phyloP scores from a whole-genome alignment of 2,113 vertebrate species.

The Neolamprologus kungweensis region DNA sequence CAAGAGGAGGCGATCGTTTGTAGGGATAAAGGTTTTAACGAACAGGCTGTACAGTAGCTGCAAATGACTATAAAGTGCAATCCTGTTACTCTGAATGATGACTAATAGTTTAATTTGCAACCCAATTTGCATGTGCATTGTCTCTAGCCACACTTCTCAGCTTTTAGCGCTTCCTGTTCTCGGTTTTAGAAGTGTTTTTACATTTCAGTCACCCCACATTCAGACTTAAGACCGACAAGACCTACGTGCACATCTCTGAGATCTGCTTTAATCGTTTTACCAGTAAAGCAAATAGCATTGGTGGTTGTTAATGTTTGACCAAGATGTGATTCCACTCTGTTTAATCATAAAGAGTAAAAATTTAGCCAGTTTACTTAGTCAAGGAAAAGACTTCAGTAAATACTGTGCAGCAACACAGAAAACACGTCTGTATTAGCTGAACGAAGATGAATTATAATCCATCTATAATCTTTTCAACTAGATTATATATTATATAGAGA shows the following conservation, averaged over 20 bases:
- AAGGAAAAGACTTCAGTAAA: background rate
- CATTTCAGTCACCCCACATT: background rate
- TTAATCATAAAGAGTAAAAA: background rate
- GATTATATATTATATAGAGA: background rate
- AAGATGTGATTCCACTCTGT: background rate
- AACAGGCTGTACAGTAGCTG: background rate
- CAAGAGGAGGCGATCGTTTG: background rate
- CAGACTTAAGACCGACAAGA: background rate
- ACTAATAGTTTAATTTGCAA: background rate
- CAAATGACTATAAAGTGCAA: background rate
- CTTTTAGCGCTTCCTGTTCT: background rate
- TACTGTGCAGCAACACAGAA: background rate
- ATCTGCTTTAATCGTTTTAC: background rate
- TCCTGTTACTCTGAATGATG: fast-evolving
- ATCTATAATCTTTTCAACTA: background rate
- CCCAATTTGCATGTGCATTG: background rate
- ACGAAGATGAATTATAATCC: background rate
- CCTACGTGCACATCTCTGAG: background rate
- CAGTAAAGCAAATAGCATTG: background rate
- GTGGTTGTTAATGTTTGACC: background rate
- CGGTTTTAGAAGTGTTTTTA: background rate
- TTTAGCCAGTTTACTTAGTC: background rate
- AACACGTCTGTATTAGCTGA: background rate
- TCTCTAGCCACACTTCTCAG: background rate
- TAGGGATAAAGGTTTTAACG: background rate